phyloP scores from a whole-genome alignment of 2,113 vertebrate genomes.

The Scomber colias region DNA sequence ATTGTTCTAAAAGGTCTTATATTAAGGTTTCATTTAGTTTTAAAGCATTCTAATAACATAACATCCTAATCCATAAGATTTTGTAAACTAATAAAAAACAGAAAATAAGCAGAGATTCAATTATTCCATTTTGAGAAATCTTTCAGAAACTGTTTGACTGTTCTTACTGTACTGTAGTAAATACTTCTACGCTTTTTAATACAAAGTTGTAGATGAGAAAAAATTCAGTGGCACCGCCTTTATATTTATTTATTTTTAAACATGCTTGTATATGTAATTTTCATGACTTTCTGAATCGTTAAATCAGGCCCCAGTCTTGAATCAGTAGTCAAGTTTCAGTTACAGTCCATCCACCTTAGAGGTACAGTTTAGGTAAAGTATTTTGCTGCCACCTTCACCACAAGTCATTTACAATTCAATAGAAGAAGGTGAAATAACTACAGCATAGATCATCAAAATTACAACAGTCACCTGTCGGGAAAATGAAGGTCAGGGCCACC shows the following conservation, averaged over 20 bases:
- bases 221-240: not conserved
- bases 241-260: not conserved
- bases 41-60: not conserved
- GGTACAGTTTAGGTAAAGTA: not conserved
- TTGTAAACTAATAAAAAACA: conserved; percentile 9
- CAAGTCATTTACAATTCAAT: conserved; percentile 18
- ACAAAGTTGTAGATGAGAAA: not conserved
- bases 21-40: not conserved
- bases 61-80: not conserved
- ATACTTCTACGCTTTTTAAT: not conserved
- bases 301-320: not conserved
- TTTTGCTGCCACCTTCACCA: not conserved
- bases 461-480: conserved; percentile 29
- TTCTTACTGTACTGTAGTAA: not conserved
- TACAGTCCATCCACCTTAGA: not conserved
- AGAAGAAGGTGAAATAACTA: conserved; percentile 18
- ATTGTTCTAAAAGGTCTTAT: no score
- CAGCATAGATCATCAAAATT: conserved; percentile 33
- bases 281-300: not conserved
- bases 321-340: not conserved
- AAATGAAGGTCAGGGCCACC: conserved; percentile 30
- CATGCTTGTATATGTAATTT: not conserved
- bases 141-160: not conserved
- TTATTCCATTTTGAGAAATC: not conserved
- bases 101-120: not conserved